Evolutionary conservation across 2,797 vertebrate genomes (phyloP).

Genomic region (Sciaenops ocellatus): DNA sequence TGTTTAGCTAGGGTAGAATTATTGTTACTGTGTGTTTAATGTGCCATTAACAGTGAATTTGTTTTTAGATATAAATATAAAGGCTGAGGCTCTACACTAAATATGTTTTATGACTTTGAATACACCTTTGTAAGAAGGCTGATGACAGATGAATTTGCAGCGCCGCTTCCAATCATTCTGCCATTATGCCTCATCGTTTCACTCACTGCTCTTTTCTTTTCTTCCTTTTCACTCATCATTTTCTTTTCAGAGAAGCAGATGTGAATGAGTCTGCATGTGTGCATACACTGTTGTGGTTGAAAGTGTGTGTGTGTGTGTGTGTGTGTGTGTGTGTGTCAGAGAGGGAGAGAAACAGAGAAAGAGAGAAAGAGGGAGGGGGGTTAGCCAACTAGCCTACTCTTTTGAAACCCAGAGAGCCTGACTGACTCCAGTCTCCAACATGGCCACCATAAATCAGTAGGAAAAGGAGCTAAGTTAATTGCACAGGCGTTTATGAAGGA

Average conservation of each 20-base stretch:
- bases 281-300: constrained; percentile 23
- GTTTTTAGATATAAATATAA: background rate
- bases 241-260: constrained; percentile 74
- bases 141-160: constrained; percentile 35
- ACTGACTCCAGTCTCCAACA: constrained; percentile 71
- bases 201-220: constrained; percentile 58
- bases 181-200: constrained; percentile 62
- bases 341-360: background rate
- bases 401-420: constrained; percentile 73
- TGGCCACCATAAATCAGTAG: constrained; percentile 76
- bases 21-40: background rate
- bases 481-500: constrained; percentile 77
- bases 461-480: constrained; percentile 78
- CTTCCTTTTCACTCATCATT: constrained; percentile 61
- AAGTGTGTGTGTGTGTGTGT: constrained; percentile 26
- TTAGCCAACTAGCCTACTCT: constrained; percentile 65
- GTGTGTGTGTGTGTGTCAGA: background rate
- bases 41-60: background rate
- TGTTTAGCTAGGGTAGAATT: constrained; percentile 1
- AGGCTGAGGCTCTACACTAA: background rate
- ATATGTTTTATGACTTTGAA: constrained; percentile 29
- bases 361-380: background rate
- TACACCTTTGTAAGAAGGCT: constrained; percentile 21
- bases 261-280: constrained; percentile 57
- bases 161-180: constrained; percentile 49